phyloP scores from a whole-genome alignment of 1,140 invertebrate genomes.

The Drosophila tsacasi region DNA sequence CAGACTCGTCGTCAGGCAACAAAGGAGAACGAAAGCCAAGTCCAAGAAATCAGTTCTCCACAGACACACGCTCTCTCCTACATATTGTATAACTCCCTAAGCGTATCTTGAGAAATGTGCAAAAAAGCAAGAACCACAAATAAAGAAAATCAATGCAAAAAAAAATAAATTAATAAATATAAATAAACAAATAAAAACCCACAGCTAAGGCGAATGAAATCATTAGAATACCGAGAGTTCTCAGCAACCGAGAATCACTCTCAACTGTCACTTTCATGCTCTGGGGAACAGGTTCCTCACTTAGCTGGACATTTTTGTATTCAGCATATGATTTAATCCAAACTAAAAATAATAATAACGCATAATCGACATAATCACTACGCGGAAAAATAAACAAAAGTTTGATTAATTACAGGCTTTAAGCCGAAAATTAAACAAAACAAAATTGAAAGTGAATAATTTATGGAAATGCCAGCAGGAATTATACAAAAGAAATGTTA shows the following conservation, averaged over 20 bases:
- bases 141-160: slow-evolving; percentile 16
- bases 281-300: slow-evolving; percentile 55
- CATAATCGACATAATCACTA: slow-evolving; percentile 21
- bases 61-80: not conserved
- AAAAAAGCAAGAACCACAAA: slow-evolving; percentile 17
- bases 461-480: slow-evolving; percentile 18
- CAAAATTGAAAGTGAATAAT: slow-evolving; percentile 45
- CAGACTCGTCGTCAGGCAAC: slow-evolving; percentile 70
- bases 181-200: not conserved
- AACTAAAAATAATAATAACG: slow-evolving; percentile 18
- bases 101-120: slow-evolving; percentile 54
- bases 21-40: slow-evolving; percentile 36
- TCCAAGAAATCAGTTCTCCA: slow-evolving; percentile 52
- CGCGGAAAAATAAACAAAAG: slow-evolving; percentile 35
- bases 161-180: not conserved
- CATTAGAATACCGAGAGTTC: slow-evolving; percentile 58
- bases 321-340: slow-evolving; percentile 49
- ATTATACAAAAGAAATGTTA: not conserved
- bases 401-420: slow-evolving; percentile 44
- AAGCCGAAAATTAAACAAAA: slow-evolving; percentile 9
- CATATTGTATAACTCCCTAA: slow-evolving; percentile 10
- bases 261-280: slow-evolving; percentile 60
- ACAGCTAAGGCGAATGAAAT: slow-evolving; percentile 52
- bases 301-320: slow-evolving; percentile 20
- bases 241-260: slow-evolving; percentile 24